These are phyloP conservation scores for Oeneis ivallda DNA, from an alignment of 2,888 invertebrate genomes.

Conservation along the genomic window DNA sequence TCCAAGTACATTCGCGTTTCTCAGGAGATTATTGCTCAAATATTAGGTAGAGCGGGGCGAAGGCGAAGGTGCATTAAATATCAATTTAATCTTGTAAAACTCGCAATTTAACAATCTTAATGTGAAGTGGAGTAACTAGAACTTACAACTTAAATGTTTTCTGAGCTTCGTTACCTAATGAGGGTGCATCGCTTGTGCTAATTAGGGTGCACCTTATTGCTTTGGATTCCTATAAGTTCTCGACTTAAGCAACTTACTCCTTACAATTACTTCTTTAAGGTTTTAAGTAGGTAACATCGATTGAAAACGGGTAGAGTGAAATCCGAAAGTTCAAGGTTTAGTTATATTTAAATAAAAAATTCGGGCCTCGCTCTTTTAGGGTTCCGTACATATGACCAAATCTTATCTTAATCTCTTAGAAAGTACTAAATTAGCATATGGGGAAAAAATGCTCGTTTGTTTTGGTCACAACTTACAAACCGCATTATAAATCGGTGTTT, in stretches of 20 bases:
- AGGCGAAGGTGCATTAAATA: not conserved
- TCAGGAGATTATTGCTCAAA: not conserved
- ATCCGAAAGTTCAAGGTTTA: too few relatives aligned
- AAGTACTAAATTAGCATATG: too few relatives aligned
- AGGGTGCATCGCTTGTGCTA: not conserved
- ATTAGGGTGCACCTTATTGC: not conserved
- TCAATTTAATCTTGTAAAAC: not conserved
- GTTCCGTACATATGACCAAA: too few relatives aligned
- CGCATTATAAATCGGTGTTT: too few relatives aligned
- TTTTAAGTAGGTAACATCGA: not conserved
- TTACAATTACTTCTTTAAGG: not conserved
- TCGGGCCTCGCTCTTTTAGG: too few relatives aligned
- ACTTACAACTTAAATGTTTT: not conserved
- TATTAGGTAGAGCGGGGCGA: not conserved
- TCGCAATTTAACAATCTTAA: not conserved
- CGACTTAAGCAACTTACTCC: not conserved
- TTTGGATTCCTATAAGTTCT: not conserved
- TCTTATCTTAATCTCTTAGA: too few relatives aligned
- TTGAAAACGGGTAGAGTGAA: not conserved
- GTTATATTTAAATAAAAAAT: too few relatives aligned
- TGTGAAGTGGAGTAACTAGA: not conserved
- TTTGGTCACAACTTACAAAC: too few relatives aligned
- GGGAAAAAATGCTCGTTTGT: too few relatives aligned
- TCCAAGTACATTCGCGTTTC: not conserved
- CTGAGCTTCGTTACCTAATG: conserved; percentile 2